phyloP scores from a whole-genome alignment of 1,140 invertebrate genomes.

The Cryptotermes secundus region DNA sequence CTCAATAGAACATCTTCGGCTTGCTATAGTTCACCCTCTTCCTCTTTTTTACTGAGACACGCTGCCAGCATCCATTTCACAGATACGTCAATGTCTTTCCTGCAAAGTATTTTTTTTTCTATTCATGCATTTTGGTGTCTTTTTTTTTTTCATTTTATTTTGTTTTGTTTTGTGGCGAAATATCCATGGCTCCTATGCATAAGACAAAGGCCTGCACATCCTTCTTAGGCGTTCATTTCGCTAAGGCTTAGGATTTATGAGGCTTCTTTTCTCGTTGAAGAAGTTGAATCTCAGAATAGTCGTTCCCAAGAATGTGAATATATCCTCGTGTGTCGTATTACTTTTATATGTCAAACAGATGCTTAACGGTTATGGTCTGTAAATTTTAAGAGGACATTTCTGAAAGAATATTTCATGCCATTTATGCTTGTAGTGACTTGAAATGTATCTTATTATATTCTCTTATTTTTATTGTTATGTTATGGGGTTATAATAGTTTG shows the following conservation, averaged over 20 bases:
- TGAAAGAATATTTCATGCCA: not conserved
- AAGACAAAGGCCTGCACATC: not conserved
- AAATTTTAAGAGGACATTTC: not conserved
- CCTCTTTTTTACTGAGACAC: not conserved
- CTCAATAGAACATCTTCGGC: not conserved
- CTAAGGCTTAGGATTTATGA: not conserved
- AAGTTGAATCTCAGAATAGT: slow-evolving; percentile 11
- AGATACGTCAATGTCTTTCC: not conserved
- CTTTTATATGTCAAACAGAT: not conserved
- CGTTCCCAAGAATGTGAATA: not conserved
- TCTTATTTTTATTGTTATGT: not conserved
- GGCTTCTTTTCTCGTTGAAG: not conserved
- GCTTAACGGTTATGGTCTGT: not conserved
- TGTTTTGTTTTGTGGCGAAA: not conserved
- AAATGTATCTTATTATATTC: not conserved
- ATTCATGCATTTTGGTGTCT: not conserved
- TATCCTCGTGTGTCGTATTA: not conserved
- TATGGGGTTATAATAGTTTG: not conserved
- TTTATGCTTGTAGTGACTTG: not conserved
- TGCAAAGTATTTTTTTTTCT: not conserved
- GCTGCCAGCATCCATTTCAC: not conserved
- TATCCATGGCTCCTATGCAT: not conserved
- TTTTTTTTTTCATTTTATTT: not conserved
- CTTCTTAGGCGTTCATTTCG: not conserved
- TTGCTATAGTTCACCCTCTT: not conserved